phyloP scores from a whole-genome alignment of 1,140 invertebrate species.

The Berghia stephanieae region DNA sequence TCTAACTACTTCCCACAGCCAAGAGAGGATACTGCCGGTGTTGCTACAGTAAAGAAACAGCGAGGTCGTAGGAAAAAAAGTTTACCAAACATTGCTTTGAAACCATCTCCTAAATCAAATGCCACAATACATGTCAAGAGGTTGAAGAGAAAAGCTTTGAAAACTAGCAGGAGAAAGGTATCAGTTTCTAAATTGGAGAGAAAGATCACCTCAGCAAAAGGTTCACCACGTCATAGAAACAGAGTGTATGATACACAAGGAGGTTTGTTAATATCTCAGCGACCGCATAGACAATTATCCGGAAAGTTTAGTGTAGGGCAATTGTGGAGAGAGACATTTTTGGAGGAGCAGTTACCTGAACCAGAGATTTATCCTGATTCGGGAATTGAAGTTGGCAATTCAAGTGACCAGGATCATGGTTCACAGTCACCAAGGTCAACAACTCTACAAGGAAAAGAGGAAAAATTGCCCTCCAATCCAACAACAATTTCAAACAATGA shows the following conservation, averaged over 20 bases:
- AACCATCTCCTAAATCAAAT: neutral
- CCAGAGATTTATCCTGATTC: conserved; percentile 25
- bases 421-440: neutral
- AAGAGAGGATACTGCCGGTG: too few relatives aligned
- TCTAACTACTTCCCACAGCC: too few relatives aligned
- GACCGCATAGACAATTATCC: conserved; percentile 17
- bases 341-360: conserved; percentile 23
- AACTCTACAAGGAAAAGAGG: conserved; percentile 7
- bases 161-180: too few relatives aligned
- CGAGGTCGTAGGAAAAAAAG: too few relatives aligned
- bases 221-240: too few relatives aligned
- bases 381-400: conserved; percentile 28
- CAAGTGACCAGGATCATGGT: conserved; percentile 18
- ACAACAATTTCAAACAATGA: too few relatives aligned
- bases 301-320: conserved; percentile 30
- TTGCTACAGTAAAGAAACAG: too few relatives aligned
- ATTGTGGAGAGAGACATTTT: conserved; percentile 29
- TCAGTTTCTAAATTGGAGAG: too few relatives aligned
- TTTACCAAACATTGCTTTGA: too few relatives aligned
- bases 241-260: too few relatives aligned
- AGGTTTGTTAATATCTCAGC: conserved; percentile 20
- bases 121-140: neutral
- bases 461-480: too few relatives aligned
- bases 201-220: too few relatives aligned
- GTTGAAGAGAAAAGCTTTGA: neutral